Evolutionary conservation across 2,113 vertebrate species (phyloP).

Genomic region (Erythrolamprus reginae): DNA sequence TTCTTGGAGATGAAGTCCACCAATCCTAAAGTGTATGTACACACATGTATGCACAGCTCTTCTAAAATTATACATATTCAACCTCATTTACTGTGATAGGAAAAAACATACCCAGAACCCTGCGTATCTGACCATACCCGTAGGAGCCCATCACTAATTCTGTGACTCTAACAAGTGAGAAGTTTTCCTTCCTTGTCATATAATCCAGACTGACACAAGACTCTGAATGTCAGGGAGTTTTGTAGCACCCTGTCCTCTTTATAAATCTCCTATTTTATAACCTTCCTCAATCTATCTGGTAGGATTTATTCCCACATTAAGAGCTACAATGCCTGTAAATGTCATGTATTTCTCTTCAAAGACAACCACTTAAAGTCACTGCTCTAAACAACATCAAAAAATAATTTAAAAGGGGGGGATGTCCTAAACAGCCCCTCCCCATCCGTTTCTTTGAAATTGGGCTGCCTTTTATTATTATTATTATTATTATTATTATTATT

Average conservation of each 20-base stretch:
- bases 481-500: too few species aligned
- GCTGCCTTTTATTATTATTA: too few species aligned
- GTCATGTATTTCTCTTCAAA: background rate
- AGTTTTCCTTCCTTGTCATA: background rate
- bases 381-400: background rate
- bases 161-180: background rate
- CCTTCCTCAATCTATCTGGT: background rate
- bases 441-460: background rate
- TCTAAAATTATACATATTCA: too few species aligned
- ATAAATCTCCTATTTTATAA: background rate
- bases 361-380: background rate
- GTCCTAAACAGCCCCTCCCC: background rate
- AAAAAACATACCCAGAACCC: too few species aligned
- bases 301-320: background rate
- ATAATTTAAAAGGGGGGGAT: background rate
- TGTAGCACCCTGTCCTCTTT: background rate
- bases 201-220: background rate
- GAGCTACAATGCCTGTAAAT: background rate
- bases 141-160: too few species aligned
- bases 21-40: too few species aligned
- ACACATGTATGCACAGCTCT: too few species aligned
- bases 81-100: too few species aligned
- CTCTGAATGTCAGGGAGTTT: background rate
- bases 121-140: too few species aligned
- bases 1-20: background rate